A percentile compares a stretch with the other conserved stretches of the same genome.
phyloP scores from a whole-genome alignment of 2,113 vertebrate species.

The Morone saxatilis region DNA sequence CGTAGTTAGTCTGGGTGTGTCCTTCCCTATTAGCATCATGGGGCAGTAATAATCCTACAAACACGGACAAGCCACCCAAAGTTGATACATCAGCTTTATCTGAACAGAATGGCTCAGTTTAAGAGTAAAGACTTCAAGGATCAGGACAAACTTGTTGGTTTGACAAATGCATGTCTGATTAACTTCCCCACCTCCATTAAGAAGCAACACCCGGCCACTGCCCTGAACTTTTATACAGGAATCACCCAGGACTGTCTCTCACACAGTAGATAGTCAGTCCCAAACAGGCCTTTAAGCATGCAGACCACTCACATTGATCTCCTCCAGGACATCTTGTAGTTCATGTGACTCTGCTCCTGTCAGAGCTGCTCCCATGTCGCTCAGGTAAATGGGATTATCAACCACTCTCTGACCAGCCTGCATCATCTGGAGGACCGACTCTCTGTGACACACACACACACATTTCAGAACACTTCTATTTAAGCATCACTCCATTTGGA shows the following conservation, averaged over 20 bases:
- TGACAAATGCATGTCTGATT: background rate
- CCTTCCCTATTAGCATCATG: background rate
- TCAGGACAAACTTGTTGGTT: background rate
- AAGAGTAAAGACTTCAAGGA: too few relatives aligned
- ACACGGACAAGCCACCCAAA: too few relatives aligned
- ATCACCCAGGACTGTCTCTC: background rate
- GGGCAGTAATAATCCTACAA: background rate
- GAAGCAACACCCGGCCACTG: background rate
- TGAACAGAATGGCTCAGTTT: too few relatives aligned
- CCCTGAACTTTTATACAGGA: background rate
- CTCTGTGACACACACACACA: conserved; percentile 80
- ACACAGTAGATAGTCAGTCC: background rate
- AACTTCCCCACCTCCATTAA: background rate
- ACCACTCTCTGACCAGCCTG: conserved; percentile 97
- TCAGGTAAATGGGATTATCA: conserved; percentile 98
- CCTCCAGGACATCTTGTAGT: conserved; percentile 96
- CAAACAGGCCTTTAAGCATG: background rate
- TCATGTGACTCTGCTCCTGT: conserved; percentile 96
- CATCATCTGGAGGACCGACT: conserved; percentile 99
- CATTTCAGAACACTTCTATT: background rate
- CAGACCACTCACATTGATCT: conserved; percentile 89
- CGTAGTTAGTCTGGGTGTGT: too few relatives aligned
- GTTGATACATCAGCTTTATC: too few relatives aligned
- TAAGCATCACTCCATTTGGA: background rate
- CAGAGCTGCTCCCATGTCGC: conserved; percentile 97